These are phyloP conservation scores for Tiaroga cobitis DNA, from an alignment of 2,797 vertebrate genomes.

Conservation along the genomic window DNA sequence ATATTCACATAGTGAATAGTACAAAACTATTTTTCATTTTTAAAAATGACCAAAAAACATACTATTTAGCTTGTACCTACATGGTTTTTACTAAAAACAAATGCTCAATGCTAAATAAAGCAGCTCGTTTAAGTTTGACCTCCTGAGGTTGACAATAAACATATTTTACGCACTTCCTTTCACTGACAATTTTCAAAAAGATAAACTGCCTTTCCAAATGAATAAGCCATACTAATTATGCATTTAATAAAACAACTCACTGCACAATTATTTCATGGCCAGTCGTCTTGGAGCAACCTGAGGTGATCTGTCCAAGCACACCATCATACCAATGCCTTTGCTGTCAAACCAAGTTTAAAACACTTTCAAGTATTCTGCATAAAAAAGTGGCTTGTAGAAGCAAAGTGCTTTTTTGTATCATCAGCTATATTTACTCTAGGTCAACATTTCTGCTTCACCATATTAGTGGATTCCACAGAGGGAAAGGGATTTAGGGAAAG, in stretches of 20 bases:
- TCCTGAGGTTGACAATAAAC: background rate
- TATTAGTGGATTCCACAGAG: constrained; percentile 31
- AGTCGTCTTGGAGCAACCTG: background rate
- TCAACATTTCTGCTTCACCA: constrained; percentile 28
- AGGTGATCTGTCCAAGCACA: background rate
- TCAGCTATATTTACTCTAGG: constrained; percentile 41
- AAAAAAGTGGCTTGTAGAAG: constrained; percentile 7
- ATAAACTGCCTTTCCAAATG: background rate
- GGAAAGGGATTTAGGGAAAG: constrained; percentile 22
- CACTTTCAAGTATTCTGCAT: constrained; percentile 27
- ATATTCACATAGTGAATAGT: background rate
- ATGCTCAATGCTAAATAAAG: background rate
- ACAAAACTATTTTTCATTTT: background rate
- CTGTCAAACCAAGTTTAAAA: background rate
- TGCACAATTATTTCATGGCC: background rate
- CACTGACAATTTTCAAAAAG: background rate
- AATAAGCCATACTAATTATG: background rate
- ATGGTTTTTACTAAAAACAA: background rate
- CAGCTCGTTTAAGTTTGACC: background rate
- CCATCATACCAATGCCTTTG: background rate
- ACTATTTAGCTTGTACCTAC: background rate
- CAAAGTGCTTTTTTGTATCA: constrained; percentile 14
- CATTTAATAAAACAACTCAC: background rate
- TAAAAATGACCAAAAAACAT: background rate
- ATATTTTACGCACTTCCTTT: background rate